phyloP scores from a whole-genome alignment of 2,113 vertebrate species.

The Quiscalus mexicanus region DNA sequence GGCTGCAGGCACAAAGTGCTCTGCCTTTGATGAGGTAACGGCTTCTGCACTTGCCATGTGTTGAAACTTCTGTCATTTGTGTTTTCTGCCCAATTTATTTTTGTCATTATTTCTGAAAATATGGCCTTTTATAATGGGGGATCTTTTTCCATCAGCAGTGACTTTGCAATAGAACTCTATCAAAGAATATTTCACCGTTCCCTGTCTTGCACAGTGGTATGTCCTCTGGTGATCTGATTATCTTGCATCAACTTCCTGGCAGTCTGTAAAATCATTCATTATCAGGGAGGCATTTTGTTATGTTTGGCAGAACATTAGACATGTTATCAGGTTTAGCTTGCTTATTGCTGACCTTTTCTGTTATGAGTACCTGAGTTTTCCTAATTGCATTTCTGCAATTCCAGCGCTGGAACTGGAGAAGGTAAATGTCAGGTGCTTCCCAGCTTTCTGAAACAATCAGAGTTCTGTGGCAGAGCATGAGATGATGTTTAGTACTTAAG shows the following conservation, averaged over 20 bases:
- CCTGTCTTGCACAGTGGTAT: not conserved
- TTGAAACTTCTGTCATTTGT: conserved; percentile 33
- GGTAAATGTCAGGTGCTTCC: conserved; percentile 33
- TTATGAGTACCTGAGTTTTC: not conserved
- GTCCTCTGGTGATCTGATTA: conserved; percentile 50
- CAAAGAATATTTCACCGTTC: not conserved
- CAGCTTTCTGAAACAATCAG: conserved; percentile 15
- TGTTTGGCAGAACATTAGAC: conserved; percentile 56
- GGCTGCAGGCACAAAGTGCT: conserved; percentile 24
- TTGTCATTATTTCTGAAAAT: conserved; percentile 46
- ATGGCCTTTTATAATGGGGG: not conserved
- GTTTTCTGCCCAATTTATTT: conserved; percentile 37
- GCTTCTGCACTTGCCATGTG: conserved; percentile 16
- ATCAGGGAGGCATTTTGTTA: conserved; percentile 33
- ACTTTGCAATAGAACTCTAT: conserved; percentile 6
- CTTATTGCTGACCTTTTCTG: conserved; percentile 52
- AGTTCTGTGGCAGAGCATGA: conserved; percentile 1
- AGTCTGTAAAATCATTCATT: conserved; percentile 55
- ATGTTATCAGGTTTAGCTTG: conserved; percentile 48
- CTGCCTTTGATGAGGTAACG: conserved; percentile 27
- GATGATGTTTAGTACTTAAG: conserved; percentile 7
- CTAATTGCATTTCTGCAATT: conserved; percentile 56
- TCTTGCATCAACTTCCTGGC: conserved; percentile 11
- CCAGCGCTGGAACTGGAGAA: conserved; percentile 21
- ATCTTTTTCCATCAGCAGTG: not conserved